These are phyloP conservation scores for Tursiops truncatus DNA, from an alignment of 2,113 vertebrate genomes.

Conservation along the genomic window DNA sequence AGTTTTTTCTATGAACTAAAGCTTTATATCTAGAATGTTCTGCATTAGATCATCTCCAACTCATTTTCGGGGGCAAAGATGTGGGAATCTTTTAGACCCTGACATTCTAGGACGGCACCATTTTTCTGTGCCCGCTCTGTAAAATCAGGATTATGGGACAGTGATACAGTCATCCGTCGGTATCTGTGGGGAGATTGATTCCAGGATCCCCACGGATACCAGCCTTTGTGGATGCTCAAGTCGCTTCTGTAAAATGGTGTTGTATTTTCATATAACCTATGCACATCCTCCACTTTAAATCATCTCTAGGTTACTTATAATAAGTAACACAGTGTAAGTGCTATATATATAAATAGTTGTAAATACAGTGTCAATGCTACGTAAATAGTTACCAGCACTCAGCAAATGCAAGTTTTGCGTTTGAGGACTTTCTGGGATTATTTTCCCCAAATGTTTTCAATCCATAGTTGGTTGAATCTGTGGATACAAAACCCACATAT, in stretches of 20 bases:
- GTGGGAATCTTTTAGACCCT: neutral
- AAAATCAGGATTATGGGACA: neutral
- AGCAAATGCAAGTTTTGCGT: neutral
- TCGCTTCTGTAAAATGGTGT: neutral
- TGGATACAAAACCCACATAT: neutral
- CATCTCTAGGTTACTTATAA: neutral
- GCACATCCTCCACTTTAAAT: neutral
- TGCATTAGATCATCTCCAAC: neutral
- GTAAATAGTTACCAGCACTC: neutral
- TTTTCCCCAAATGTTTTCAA: neutral
- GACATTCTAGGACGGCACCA: neutral
- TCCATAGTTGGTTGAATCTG: neutral
- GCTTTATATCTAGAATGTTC: no score
- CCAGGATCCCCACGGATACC: neutral
- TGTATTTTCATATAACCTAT: neutral
- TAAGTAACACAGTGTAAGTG: neutral
- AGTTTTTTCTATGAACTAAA: no score
- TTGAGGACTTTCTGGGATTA: neutral
- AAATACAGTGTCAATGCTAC: neutral
- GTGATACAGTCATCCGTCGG: neutral
- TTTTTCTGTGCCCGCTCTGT: neutral
- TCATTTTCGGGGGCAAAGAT: neutral
- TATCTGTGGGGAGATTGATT: neutral
- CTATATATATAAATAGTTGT: no score
- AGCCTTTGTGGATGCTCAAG: neutral